These are phyloP conservation scores for Oceanites oceanicus DNA, from an alignment of 2,113 vertebrate species.

Conservation along the genomic window DNA sequence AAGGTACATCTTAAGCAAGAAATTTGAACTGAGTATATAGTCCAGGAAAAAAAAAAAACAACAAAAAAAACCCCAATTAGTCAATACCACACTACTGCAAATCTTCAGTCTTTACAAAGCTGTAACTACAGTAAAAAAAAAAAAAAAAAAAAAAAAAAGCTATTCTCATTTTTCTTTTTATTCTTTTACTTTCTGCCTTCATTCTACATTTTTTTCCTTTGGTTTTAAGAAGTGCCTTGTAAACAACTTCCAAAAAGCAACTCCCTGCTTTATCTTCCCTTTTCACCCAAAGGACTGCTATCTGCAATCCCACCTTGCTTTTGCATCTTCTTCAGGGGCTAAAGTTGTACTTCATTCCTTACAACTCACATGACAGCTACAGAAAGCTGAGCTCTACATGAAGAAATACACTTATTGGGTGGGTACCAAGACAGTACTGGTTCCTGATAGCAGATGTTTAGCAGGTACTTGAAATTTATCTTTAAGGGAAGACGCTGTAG, in stretches of 20 bases:
- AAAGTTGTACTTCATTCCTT: background rate
- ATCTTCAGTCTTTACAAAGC: background rate
- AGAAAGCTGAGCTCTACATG: background rate
- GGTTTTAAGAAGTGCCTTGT: background rate
- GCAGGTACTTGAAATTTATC: conserved; percentile 6
- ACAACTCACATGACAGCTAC: background rate
- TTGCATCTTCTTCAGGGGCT: background rate
- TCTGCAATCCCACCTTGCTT: conserved; percentile 38
- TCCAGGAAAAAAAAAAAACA: background rate
- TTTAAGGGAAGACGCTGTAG: background rate
- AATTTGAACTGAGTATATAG: background rate
- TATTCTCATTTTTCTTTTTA: background rate
- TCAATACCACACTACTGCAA: background rate
- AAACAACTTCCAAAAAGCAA: background rate
- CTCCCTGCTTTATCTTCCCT: background rate
- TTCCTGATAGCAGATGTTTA: background rate
- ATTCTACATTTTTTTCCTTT: background rate
- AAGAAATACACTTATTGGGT: background rate
- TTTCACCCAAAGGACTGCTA: background rate
- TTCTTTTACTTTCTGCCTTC: background rate
- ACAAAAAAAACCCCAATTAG: too few relatives aligned
- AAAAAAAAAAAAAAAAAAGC: background rate
- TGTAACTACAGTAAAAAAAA: background rate
- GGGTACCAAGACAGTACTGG: background rate
- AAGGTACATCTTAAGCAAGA: background rate